A percentile compares a stretch with the other conserved stretches of the same genome.
Conservation (phyloP, 2,113 vertebrate species). For the Hippocampus mohnikei region DNA sequence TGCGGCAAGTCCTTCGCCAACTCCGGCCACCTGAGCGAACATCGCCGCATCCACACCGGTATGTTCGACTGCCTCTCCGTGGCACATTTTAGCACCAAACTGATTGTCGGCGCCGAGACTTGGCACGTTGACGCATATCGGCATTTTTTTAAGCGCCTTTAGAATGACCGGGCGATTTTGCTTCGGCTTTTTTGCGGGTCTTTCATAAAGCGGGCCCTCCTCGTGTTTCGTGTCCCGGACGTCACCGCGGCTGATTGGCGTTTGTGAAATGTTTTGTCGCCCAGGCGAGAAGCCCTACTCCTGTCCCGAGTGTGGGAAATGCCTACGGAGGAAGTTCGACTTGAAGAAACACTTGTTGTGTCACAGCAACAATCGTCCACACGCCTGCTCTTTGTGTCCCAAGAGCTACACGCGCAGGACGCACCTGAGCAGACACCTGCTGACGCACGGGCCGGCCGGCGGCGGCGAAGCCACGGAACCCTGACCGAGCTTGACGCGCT, state of each 20-base stretch:
- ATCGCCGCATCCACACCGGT: constrained; percentile 69
- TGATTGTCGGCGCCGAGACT: neutral
- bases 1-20: constrained; percentile 69
- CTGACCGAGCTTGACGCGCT: neutral
- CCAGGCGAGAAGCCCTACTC: constrained; percentile 66
- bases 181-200: too few species aligned
- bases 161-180: too few species aligned
- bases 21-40: constrained; percentile 69
- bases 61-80: neutral
- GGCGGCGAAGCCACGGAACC: neutral
- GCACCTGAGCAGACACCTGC: constrained; percentile 68
- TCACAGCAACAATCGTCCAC: constrained; percentile 61
- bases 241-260: neutral
- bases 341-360: constrained; percentile 70
- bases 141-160: too few species aligned
- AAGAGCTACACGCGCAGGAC: constrained; percentile 72
- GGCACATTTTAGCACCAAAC: neutral
- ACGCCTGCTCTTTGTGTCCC: constrained; percentile 55
- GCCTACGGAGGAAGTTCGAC: constrained; percentile 65
- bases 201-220: too few species aligned
- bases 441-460: constrained; percentile 41
- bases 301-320: constrained; percentile 68
- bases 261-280: neutral
- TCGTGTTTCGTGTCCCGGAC: neutral
- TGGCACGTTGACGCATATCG: too few species aligned